Conservation (phyloP, 2,113 vertebrate genomes). For the Tringa solitaria region DNA sequence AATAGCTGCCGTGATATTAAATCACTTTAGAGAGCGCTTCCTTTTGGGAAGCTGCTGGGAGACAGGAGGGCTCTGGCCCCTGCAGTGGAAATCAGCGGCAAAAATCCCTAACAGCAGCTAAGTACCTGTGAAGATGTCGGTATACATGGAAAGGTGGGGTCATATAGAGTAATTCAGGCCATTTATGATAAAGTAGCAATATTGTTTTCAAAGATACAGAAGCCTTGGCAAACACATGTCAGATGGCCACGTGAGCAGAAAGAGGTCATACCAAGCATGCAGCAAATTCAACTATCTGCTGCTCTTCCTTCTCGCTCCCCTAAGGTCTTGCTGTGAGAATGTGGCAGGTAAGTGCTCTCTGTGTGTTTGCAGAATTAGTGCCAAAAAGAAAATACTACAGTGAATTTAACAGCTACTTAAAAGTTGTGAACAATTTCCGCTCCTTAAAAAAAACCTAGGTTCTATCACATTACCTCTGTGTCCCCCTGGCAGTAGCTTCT, state of each 20-base stretch:
- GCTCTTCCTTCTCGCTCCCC: neutral
- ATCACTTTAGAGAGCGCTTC: rapidly evolving
- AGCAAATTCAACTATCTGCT: neutral
- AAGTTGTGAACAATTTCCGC: neutral
- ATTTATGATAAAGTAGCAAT: neutral
- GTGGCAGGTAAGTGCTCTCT: neutral
- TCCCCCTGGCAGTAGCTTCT: neutral
- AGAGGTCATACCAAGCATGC: neutral
- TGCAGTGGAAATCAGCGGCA: neutral
- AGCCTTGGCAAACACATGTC: neutral
- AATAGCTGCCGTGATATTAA: neutral
- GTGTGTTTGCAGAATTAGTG: neutral
- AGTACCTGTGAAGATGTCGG: neutral
- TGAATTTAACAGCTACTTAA: neutral
- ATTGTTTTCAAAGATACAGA: neutral
- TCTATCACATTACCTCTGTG: neutral
- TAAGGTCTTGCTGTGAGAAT: neutral
- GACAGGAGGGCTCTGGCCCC: neutral
- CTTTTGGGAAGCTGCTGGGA: neutral
- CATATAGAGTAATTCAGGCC: neutral
- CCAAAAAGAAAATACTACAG: neutral
- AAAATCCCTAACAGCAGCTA: neutral
- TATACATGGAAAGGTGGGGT: neutral
- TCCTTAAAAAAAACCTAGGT: neutral
- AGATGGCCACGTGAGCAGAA: neutral